Conservation (phyloP, 2,888 invertebrate genomes). For the Neoscelio sp. region DNA sequence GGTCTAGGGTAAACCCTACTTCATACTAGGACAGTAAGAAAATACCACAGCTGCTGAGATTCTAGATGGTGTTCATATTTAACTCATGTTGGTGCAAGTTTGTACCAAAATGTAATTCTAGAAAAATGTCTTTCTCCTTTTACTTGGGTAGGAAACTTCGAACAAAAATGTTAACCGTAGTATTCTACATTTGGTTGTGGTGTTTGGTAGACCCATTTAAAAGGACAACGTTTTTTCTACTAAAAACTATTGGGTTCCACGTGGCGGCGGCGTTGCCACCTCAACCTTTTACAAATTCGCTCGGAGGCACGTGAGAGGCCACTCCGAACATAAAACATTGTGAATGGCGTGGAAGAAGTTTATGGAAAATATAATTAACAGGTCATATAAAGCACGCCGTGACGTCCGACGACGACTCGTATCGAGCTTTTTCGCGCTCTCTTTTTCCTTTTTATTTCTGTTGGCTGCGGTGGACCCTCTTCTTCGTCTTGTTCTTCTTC, state of each 20-base stretch:
- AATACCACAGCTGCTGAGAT: no score
- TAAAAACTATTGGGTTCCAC: constrained; percentile 27
- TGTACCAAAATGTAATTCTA: no score
- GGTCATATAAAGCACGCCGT: constrained; percentile 72
- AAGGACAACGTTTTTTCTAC: constrained; percentile 21
- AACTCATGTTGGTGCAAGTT: no score
- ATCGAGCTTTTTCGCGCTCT: constrained; percentile 52
- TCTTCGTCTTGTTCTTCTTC: constrained; percentile 41
- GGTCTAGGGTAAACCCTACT: no score
- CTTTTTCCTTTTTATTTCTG: constrained; percentile 40
- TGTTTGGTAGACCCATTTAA: constrained; percentile 8
- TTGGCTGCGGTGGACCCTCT: no score
- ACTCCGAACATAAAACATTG: constrained; percentile 71
- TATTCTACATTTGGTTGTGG: no score
- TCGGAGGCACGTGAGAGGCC: constrained; percentile 60
- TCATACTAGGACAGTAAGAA: no score
- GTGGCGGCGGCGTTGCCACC: constrained; percentile 23
- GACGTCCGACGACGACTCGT: constrained; percentile 23
- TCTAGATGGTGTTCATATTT: no score
- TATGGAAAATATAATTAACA: constrained; percentile 79
- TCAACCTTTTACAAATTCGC: constrained; percentile 46
- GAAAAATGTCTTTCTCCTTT: no score
- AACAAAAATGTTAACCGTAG: no score
- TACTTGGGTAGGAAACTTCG: no score
- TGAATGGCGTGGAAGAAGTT: constrained; percentile 73